phyloP scores from a whole-genome alignment of 2,797 vertebrate genomes.

The Falco cherrug region DNA sequence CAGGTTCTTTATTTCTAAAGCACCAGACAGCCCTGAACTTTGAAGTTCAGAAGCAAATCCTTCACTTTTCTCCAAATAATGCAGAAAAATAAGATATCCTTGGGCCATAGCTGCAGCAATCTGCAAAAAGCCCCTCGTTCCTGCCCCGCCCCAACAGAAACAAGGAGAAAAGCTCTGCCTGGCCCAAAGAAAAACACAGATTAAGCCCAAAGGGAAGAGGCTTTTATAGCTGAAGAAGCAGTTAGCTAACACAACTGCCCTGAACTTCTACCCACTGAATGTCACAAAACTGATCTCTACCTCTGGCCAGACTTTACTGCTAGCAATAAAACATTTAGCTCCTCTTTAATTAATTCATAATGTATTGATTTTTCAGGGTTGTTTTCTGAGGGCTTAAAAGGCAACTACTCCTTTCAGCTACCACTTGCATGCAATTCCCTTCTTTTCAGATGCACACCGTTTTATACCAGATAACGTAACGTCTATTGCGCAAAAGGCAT shows the following conservation, averaged over 20 bases:
- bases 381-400: not conserved
- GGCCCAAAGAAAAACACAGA: not conserved
- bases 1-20: not conserved
- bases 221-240: not conserved
- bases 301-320: not conserved
- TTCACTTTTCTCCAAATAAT: not conserved
- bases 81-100: not conserved
- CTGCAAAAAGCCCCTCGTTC: not conserved
- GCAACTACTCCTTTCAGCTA: not conserved
- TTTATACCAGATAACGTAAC: not conserved
- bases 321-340: not conserved
- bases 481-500: not conserved
- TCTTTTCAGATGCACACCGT: not conserved
- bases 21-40: not conserved
- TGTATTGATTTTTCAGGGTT: not conserved
- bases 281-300: not conserved
- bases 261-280: not conserved
- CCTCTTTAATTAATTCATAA: not conserved
- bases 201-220: not conserved
- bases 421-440: not conserved
- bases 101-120: not conserved
- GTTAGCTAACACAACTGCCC: not conserved
- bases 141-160: not conserved
- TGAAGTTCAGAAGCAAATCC: not conserved
- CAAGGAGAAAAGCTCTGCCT: not conserved